Percentiles rank a stretch among this genome's conserved stretches.
These are phyloP conservation scores for Antedon bifida DNA, from an alignment of 35 echinoderm and acorn worm species.

Conservation along the genomic window DNA sequence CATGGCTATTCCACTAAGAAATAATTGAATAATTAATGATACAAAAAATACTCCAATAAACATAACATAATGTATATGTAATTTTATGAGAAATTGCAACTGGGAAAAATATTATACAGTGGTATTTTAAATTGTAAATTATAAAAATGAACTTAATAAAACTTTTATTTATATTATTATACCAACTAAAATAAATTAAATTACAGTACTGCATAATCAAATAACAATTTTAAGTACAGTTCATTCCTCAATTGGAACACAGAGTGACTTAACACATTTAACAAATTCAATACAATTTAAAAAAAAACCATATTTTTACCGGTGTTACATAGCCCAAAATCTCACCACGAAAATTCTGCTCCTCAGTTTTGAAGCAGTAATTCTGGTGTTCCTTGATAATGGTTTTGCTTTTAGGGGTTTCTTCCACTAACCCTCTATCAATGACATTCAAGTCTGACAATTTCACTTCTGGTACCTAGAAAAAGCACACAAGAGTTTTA, in stretches of 20 bases:
- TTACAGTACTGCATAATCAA: too few species aligned
- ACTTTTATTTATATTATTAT: too few species aligned
- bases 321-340: conserved; percentile 92
- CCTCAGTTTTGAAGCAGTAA: conserved; percentile 70
- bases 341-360: conserved; percentile 45
- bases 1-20: conserved; percentile 93
- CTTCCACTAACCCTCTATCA: conserved; percentile 59
- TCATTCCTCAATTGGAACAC: too few species aligned
- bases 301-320: conserved; percentile 13
- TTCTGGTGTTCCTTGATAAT: conserved; percentile 70
- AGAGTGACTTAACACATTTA: too few species aligned
- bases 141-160: neutral
- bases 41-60: neutral
- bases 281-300: neutral
- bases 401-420: conserved; percentile 57
- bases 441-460: conserved; percentile 68
- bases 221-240: too few species aligned
- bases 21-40: neutral
- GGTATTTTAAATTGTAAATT: neutral
- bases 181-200: too few species aligned
- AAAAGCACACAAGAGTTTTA: neutral
- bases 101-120: neutral
- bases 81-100: neutral
- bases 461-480: conserved; percentile 49
- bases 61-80: neutral